Conservation (phyloP, 2,888 invertebrate species). For the Drosophila ezoana region DNA sequence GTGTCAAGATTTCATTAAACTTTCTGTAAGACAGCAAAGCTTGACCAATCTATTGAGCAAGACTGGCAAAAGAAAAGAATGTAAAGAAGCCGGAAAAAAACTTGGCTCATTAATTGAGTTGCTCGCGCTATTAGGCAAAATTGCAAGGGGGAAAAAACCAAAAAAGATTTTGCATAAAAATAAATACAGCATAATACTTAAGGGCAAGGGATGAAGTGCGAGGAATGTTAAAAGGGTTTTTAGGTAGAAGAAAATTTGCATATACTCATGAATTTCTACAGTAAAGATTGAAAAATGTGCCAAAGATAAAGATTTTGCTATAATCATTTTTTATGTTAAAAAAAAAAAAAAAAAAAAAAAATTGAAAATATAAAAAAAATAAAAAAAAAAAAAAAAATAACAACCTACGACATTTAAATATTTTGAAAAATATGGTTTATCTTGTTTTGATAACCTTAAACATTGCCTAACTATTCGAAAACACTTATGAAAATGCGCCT, state of each 20-base stretch:
- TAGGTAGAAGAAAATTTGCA: constrained; percentile 1
- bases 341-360: too few species aligned
- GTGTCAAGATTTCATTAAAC: constrained; percentile 81
- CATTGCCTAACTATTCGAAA: too few species aligned
- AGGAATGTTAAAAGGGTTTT: background rate
- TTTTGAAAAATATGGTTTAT: too few species aligned
- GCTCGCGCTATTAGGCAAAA: constrained; percentile 64
- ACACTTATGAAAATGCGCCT: too few species aligned
- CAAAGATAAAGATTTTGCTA: too few species aligned
- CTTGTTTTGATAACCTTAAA: too few species aligned
- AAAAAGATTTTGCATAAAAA: constrained; percentile 72
- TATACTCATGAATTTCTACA: constrained; percentile 23
- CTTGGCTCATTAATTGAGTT: constrained; percentile 80
- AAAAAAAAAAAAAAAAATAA: too few species aligned
- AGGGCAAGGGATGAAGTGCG: background rate
- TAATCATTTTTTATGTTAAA: too few species aligned
- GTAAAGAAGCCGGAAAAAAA: constrained; percentile 36
- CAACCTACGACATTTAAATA: too few species aligned
- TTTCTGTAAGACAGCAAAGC: constrained; percentile 60
- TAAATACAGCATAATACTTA: constrained; percentile 60
- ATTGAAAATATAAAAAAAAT: too few species aligned
- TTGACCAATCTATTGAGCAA: constrained; percentile 52
- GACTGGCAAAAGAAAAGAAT: constrained; percentile 13
- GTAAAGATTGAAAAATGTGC: constrained; percentile 1
- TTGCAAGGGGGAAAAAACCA: constrained; percentile 24